Evolutionary conservation across 2,113 vertebrate species (phyloP).

Genomic region (Tragelaphus buxtoni): DNA sequence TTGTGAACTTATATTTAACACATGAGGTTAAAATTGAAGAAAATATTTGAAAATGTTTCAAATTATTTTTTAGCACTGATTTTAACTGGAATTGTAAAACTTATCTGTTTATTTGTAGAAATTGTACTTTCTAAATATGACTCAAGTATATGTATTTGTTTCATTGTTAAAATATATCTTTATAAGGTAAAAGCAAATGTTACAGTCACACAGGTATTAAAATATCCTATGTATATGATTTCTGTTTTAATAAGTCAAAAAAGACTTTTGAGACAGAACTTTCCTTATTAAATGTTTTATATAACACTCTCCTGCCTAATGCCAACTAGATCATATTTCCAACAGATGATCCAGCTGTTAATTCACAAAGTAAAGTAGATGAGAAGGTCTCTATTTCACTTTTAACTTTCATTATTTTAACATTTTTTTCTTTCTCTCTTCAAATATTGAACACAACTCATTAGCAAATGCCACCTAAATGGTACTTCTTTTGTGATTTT

Average conservation of each 20-base stretch:
- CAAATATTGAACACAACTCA: conserved; percentile 1
- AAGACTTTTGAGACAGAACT: neutral
- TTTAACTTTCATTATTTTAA: conserved; percentile 51
- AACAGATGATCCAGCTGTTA: neutral
- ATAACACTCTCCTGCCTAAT: neutral
- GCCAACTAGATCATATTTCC: neutral
- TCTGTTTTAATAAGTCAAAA: neutral
- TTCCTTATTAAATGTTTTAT: neutral
- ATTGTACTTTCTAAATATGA: neutral
- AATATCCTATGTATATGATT: neutral
- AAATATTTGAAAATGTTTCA: conserved; percentile 2
- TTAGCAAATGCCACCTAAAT: conserved; percentile 56
- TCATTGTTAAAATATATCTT: neutral
- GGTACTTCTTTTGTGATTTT: conserved; percentile 53
- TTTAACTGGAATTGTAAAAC: neutral
- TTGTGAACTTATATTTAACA: neutral
- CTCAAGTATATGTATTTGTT: neutral
- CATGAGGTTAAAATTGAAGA: neutral
- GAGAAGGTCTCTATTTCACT: conserved; percentile 14
- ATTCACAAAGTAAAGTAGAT: neutral
- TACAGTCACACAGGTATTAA: neutral
- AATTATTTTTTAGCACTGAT: neutral
- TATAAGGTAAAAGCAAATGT: neutral
- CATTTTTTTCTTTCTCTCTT: neutral
- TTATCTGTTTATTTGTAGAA: conserved; percentile 11